Percentiles rank a stretch among this genome's conserved stretches.
phyloP scores from a whole-genome alignment of 2,888 invertebrate genomes.

The Macrostomum cliftonense region DNA sequence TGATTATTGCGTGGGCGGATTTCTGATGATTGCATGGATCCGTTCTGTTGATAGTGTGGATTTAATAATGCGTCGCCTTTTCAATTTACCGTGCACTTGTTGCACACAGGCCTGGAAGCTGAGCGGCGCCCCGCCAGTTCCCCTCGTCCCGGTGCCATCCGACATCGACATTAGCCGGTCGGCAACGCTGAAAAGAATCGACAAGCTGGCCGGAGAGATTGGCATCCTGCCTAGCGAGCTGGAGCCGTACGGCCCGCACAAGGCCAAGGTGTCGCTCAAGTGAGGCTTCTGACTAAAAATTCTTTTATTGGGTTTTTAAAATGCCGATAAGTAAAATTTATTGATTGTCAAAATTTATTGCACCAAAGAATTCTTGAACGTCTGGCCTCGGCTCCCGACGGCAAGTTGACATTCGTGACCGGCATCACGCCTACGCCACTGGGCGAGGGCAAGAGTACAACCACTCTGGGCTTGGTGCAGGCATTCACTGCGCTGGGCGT shows the following conservation, averaged over 20 bases:
- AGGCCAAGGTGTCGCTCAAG: constrained; percentile 67
- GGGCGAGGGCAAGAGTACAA: constrained; percentile 97
- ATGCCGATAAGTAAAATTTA: too few species aligned
- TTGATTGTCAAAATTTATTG: too few species aligned
- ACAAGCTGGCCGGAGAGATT: constrained; percentile 58
- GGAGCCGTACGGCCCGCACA: constrained; percentile 71
- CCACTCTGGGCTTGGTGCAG: constrained; percentile 73
- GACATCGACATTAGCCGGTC: constrained; percentile 74
- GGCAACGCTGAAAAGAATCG: constrained; percentile 67
- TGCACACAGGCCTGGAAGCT: constrained; percentile 6
- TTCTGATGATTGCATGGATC: too few species aligned
- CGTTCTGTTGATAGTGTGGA: too few species aligned
- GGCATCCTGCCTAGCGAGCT: constrained; percentile 61
- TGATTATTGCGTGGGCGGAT: too few species aligned
- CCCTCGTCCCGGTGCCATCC: constrained; percentile 13
- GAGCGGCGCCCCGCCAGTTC: background rate
- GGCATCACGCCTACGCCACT: constrained; percentile 92
- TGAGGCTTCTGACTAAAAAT: too few species aligned
- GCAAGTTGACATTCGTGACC: constrained; percentile 11
- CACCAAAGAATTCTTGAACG: constrained; percentile 1
- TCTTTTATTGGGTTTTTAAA: too few species aligned
- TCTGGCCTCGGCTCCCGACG: background rate
- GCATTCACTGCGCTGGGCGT: constrained; percentile 64
- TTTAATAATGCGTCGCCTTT: too few species aligned
- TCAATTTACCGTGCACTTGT: too few species aligned